These are phyloP conservation scores for Acrossocheilus fasciatus DNA, from an alignment of 2,797 vertebrate species.

Conservation along the genomic window DNA sequence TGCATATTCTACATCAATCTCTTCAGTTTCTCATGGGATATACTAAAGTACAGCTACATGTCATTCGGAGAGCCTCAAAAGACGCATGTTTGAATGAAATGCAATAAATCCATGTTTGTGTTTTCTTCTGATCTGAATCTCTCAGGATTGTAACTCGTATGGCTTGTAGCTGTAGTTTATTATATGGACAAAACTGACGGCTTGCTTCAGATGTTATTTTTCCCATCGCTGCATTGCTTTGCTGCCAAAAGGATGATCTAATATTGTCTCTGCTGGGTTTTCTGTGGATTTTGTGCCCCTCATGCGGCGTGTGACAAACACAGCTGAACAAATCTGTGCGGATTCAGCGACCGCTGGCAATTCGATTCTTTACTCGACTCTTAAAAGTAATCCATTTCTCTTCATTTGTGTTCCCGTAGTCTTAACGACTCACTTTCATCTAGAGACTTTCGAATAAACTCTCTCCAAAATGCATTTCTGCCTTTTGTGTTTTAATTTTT, in stretches of 20 bases:
- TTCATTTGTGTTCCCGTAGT: slow-evolving; percentile 32
- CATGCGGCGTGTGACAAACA: slow-evolving; percentile 40
- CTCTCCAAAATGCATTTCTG: not conserved
- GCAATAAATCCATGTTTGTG: not conserved
- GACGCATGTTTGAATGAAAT: slow-evolving; percentile 26
- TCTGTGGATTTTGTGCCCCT: slow-evolving; percentile 46
- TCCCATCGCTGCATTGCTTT: slow-evolving; percentile 73
- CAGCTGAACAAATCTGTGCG: slow-evolving; percentile 20
- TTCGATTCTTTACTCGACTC: slow-evolving; percentile 4
- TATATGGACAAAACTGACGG: slow-evolving; percentile 66
- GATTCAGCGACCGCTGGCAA: slow-evolving; percentile 36
- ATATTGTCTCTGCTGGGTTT: slow-evolving; percentile 70
- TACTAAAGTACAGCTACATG: slow-evolving; percentile 71
- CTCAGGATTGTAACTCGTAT: not conserved
- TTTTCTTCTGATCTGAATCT: not conserved
- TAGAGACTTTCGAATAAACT: slow-evolving; percentile 34
- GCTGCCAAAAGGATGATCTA: slow-evolving; percentile 80
- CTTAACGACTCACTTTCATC: slow-evolving; percentile 18
- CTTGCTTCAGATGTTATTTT: slow-evolving; percentile 64
- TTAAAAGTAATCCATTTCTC: slow-evolving; percentile 27
- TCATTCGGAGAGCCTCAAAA: slow-evolving; percentile 46
- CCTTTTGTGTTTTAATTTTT: slow-evolving; percentile 13
- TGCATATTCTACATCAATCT: slow-evolving; percentile 76
- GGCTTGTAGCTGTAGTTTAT: slow-evolving; percentile 73
- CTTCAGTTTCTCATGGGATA: slow-evolving; percentile 61